Conservation (phyloP, 1,140 invertebrate genomes). For the Cherax quadricarinatus region DNA sequence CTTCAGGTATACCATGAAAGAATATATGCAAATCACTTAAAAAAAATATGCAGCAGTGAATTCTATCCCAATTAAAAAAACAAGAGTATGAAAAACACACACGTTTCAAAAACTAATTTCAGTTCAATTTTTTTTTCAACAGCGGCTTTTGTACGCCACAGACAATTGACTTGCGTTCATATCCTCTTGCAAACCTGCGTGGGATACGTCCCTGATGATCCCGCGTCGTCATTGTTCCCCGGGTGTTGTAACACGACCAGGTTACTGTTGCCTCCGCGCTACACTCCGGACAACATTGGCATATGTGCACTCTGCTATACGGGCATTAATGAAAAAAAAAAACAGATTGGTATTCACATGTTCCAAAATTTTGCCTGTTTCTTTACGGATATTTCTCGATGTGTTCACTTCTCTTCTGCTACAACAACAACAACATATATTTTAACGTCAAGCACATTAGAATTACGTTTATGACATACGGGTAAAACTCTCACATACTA, state of each 20-base stretch:
- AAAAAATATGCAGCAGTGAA: not conserved
- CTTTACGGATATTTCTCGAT: no score
- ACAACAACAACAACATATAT: no score
- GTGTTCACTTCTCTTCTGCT: not conserved
- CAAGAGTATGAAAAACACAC: not conserved
- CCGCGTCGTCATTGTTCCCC: not conserved
- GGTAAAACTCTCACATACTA: no score
- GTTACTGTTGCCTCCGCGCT: conserved; percentile 21
- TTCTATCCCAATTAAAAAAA: not conserved
- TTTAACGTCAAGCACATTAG: no score
- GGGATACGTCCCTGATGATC: conserved; percentile 37
- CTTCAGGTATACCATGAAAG: not conserved
- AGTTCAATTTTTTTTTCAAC: not conserved
- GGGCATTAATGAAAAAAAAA: not conserved
- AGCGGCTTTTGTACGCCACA: conserved; percentile 10
- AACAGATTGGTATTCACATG: not conserved
- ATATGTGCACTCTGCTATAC: not conserved
- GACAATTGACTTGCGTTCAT: conserved; percentile 26
- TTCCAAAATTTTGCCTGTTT: not conserved
- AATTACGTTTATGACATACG: no score
- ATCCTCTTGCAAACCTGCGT: not conserved
- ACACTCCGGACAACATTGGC: conserved; percentile 9
- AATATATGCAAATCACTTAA: not conserved
- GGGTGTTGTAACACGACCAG: conserved; percentile 27
- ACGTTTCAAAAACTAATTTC: conserved; percentile 27